Conservation (phyloP, 1,140 invertebrate genomes). For the Drosophila tani region DNA sequence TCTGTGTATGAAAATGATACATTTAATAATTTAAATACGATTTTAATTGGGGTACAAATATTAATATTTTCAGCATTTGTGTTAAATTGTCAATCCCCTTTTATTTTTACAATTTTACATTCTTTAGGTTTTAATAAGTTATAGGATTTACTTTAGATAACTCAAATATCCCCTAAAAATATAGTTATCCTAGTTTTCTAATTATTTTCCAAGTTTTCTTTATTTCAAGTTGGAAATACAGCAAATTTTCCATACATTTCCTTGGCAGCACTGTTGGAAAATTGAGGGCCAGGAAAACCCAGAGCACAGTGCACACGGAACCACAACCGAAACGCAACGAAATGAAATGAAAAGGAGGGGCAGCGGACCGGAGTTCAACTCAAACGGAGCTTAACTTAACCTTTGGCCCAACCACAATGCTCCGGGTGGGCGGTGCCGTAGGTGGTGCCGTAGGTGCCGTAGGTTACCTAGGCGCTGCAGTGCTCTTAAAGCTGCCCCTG, state of each 20-base stretch:
- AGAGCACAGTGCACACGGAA: conserved; percentile 26
- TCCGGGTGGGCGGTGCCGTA: conserved; percentile 9
- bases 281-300: conserved; percentile 2
- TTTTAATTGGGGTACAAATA: too few relatives aligned
- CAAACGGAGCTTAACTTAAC: conserved; percentile 65
- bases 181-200: too few relatives aligned
- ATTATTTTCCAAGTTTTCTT: too few relatives aligned
- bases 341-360: conserved; percentile 36
- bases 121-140: too few relatives aligned
- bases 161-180: too few relatives aligned
- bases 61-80: too few relatives aligned
- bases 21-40: too few relatives aligned
- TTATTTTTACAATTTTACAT: too few relatives aligned
- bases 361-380: conserved; percentile 28
- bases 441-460: not conserved
- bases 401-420: conserved; percentile 47
- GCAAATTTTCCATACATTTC: not conserved
- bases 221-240: not conserved
- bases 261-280: conserved; percentile 3
- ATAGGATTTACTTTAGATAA: too few relatives aligned
- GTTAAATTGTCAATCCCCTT: too few relatives aligned
- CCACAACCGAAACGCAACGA: conserved; percentile 43
- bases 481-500: conserved; percentile 14
- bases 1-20: too few relatives aligned
- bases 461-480: not conserved